These are phyloP conservation scores for Papilio machaon DNA, from an alignment of 1,140 invertebrate genomes.

Conservation along the genomic window DNA sequence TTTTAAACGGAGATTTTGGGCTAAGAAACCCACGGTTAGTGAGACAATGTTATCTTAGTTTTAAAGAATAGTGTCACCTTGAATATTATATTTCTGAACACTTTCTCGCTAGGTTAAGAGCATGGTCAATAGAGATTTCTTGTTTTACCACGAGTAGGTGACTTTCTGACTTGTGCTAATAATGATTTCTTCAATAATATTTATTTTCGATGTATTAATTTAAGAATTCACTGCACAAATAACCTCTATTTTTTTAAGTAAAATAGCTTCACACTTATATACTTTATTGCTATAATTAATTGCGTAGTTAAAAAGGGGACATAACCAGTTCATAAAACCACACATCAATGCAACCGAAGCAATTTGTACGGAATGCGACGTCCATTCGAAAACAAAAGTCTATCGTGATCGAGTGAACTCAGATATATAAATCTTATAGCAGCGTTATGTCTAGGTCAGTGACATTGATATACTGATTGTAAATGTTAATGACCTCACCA, in stretches of 20 bases:
- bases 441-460: slow-evolving; percentile 18
- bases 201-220: background rate
- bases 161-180: background rate
- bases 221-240: too few relatives aligned
- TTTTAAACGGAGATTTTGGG: background rate
- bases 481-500: background rate
- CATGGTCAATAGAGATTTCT: slow-evolving; percentile 9
- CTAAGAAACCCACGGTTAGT: too few relatives aligned
- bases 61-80: background rate
- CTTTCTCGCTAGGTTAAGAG: background rate
- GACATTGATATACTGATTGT: background rate
- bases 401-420: slow-evolving; percentile 29
- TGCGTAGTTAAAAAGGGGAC: too few relatives aligned
- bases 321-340: too few relatives aligned
- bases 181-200: background rate
- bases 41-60: background rate
- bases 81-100: background rate
- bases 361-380: slow-evolving; percentile 42
- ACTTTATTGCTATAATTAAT: too few relatives aligned
- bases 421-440: slow-evolving; percentile 40
- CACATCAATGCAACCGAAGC: slow-evolving; percentile 24
- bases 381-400: slow-evolving; percentile 50
- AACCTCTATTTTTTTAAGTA: too few relatives aligned
- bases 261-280: too few relatives aligned
- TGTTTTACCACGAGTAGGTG: background rate